Evolutionary conservation across 1,140 invertebrate species (phyloP).

Genomic region (Lethocerus indicus): DNA sequence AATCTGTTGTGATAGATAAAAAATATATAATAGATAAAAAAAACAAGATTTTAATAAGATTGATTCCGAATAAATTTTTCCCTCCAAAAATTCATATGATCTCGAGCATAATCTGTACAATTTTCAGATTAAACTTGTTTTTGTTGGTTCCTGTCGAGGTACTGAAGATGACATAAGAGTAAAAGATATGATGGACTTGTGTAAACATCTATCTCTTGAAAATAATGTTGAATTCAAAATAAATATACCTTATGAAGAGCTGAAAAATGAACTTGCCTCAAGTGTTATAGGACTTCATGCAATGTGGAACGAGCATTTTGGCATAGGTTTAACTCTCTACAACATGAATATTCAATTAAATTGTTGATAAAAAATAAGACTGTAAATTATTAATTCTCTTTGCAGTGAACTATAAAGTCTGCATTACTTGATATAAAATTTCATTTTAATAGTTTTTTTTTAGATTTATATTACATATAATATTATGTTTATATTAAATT

Average conservation of each 20-base stretch:
- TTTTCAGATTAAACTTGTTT: conserved; percentile 44
- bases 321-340: conserved; percentile 50
- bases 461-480: background rate
- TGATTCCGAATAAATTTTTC: too few species aligned
- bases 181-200: conserved; percentile 63
- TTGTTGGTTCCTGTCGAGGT: conserved; percentile 85
- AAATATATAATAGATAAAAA: too few species aligned
- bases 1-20: conserved; percentile 1
- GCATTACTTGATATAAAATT: too few species aligned
- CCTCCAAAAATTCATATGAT: too few species aligned
- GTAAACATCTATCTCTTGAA: conserved; percentile 65
- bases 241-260: conserved; percentile 68
- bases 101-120: too few species aligned
- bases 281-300: conserved; percentile 79
- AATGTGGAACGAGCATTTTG: conserved; percentile 99
- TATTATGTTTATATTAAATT: conserved; percentile 10
- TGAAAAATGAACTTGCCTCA: conserved; percentile 54
- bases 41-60: too few species aligned
- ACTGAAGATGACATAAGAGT: conserved; percentile 67
- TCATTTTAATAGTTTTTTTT: background rate
- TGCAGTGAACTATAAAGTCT: background rate
- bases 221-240: conserved; percentile 73
- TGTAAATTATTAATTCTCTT: background rate
- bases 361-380: background rate
- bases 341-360: background rate